Percentiles rank a stretch among this genome's conserved stretches.
Conservation (phyloP, 1,140 invertebrate species). For the Sitobion miscanthi region DNA sequence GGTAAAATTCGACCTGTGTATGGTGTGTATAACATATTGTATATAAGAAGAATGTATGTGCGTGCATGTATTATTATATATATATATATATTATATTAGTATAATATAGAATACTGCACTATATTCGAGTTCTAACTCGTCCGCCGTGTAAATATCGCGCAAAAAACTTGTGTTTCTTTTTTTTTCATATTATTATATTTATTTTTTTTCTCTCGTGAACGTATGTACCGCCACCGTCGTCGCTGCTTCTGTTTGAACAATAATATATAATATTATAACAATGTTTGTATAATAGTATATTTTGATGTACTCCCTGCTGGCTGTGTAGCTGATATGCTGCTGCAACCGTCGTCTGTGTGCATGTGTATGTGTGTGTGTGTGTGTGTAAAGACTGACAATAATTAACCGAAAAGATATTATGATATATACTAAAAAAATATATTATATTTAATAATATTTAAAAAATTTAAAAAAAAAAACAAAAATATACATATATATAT, state of each 20-base stretch:
- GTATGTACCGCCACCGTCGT: background rate
- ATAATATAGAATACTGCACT: slow-evolving; percentile 8
- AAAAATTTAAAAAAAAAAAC: background rate
- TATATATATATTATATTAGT: background rate
- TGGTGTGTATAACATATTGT: background rate
- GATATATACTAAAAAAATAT: background rate
- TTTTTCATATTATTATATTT: background rate
- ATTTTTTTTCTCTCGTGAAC: background rate
- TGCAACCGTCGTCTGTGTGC: background rate
- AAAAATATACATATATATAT: background rate
- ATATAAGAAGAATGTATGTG: background rate
- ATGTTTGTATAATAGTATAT: background rate
- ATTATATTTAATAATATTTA: background rate
- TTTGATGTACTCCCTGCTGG: slow-evolving; percentile 4
- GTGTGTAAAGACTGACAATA: slow-evolving; percentile 55
- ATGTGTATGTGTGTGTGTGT: slow-evolving; percentile 38
- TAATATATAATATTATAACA: background rate
- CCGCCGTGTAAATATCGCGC: slow-evolving; percentile 24
- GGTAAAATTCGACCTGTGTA: background rate
- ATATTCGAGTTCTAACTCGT: background rate
- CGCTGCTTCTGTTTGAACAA: background rate
- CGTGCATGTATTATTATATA: background rate
- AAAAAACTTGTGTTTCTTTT: slow-evolving; percentile 27
- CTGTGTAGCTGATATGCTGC: background rate
- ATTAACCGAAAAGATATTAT: slow-evolving; percentile 34